Conservation (phyloP, 2,113 vertebrate species). For the Saimiri boliviensis region DNA sequence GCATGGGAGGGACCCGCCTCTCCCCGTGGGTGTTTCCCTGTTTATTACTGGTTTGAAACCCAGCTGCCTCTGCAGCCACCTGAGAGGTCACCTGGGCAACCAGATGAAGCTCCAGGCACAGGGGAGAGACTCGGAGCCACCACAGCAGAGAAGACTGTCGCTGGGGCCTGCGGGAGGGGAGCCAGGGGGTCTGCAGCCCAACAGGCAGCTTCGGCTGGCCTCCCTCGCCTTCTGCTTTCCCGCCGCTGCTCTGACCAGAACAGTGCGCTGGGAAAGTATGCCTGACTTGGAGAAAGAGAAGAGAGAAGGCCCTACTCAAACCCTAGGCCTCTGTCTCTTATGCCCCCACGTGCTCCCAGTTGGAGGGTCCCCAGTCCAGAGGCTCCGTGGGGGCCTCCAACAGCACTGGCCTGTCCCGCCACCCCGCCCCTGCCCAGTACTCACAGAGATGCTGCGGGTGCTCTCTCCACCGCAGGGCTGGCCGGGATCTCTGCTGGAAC, state of each 20-base stretch:
- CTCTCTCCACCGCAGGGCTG: neutral
- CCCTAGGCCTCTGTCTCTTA: neutral
- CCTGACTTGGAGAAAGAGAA: neutral
- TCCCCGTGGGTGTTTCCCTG: slow-evolving; percentile 74
- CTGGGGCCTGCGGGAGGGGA: neutral
- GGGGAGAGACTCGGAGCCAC: slow-evolving; percentile 5
- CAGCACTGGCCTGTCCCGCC: fast-evolving
- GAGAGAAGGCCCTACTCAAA: neutral
- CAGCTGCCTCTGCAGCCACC: slow-evolving; percentile 81
- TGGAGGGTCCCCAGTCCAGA: neutral
- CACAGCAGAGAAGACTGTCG: neutral
- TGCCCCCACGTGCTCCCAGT: neutral
- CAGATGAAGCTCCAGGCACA: slow-evolving; percentile 73
- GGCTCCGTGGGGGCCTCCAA: neutral
- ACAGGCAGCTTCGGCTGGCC: neutral
- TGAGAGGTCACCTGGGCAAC: slow-evolving; percentile 88
- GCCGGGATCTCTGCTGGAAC: slow-evolving; percentile 74
- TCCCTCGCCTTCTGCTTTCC: neutral
- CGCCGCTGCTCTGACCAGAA: neutral
- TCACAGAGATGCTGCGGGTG: slow-evolving; percentile 80
- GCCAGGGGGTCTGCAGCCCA: neutral
- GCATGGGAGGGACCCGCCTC: slow-evolving; percentile 51
- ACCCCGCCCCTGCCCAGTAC: slow-evolving; percentile 38
- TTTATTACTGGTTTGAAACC: slow-evolving; percentile 71
- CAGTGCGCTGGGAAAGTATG: neutral